Evolutionary conservation across 2,888 invertebrate genomes (phyloP), one percentile per base, ranked within the genome.

Genomic region (Drosophila stalkeri): DNA sequence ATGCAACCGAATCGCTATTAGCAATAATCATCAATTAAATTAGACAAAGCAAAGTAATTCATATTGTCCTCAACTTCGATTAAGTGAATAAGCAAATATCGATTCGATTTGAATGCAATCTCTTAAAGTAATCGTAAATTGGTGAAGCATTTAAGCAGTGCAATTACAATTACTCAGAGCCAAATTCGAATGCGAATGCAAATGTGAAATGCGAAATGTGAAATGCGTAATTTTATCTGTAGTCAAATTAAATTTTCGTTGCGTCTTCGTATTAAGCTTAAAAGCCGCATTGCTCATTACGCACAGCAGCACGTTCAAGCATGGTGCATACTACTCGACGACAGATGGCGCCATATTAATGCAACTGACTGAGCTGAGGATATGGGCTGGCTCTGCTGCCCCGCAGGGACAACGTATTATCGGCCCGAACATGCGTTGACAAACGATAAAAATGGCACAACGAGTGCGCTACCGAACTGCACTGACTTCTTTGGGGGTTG

Each of bases 311-410:
- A 69, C 59, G 62, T 46, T 73, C 81, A 41, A 67, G 47, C 27
- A 14, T 35, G 20, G 39, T 31, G 63, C 59, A 59, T 51, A 35
- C 47, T 27, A 27, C 49, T 41, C 66, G 87, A 64, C 77, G 90
- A 85, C 90, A 85, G 88, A 80, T 85, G 90, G 88, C 77, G 77
- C 86, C 90, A 80, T 56, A 75, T 75, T 51, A 68, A 79, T 77
- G 68, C 60, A 65, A 62, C 65, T 47, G 52, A 23, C 54, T 33
- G 12, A 33, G 20, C 55, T 14, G 52, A 27, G 55, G 55, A 27
- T 55, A 47, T 54, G 47, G 57, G 18, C 56, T 46, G 62, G 27
- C 39, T 16, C 16, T 16, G 39, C 41, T 7, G 41, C 35, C 61
- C 70, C 52, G 68, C 57, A 20, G 46, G 43, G 35, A 44, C 43